Conservation (phyloP, 2,888 invertebrate species). For the Argyra leucocephala region DNA sequence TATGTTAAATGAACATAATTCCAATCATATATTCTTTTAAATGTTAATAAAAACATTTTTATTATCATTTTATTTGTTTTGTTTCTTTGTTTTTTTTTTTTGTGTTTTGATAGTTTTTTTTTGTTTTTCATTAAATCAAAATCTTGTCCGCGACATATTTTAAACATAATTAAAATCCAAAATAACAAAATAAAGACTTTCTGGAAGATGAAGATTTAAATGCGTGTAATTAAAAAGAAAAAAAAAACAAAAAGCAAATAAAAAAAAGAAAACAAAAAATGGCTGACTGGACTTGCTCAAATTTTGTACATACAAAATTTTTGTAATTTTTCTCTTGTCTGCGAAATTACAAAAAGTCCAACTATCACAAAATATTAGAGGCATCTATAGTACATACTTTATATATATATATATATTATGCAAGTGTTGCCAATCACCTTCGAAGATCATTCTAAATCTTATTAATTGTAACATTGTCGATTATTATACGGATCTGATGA, state of each 20-base stretch:
- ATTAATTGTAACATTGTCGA: too few relatives aligned
- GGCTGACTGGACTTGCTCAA: not conserved
- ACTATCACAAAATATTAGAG: too few relatives aligned
- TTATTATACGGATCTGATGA: too few relatives aligned
- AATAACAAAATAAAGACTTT: not conserved
- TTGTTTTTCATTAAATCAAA: not conserved
- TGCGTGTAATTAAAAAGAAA: not conserved
- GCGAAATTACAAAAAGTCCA: not conserved
- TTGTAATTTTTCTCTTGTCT: not conserved
- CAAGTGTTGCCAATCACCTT: too few relatives aligned
- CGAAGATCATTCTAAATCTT: too few relatives aligned
- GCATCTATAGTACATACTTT: too few relatives aligned
- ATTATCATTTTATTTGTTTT: not conserved
- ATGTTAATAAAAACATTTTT: not conserved
- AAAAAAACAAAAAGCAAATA: not conserved
- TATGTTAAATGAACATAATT: not conserved
- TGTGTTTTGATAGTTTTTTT: too few relatives aligned
- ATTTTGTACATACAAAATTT: not conserved
- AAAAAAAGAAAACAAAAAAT: not conserved
- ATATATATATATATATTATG: too few relatives aligned
- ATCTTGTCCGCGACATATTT: not conserved
- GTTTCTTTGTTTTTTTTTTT: not conserved
- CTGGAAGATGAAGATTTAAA: not conserved
- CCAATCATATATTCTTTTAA: not conserved
- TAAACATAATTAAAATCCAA: not conserved